Base-by-base conservation (phyloP, 2,797 vertebrate species). In the Chloroceryle amazona region DNA sequence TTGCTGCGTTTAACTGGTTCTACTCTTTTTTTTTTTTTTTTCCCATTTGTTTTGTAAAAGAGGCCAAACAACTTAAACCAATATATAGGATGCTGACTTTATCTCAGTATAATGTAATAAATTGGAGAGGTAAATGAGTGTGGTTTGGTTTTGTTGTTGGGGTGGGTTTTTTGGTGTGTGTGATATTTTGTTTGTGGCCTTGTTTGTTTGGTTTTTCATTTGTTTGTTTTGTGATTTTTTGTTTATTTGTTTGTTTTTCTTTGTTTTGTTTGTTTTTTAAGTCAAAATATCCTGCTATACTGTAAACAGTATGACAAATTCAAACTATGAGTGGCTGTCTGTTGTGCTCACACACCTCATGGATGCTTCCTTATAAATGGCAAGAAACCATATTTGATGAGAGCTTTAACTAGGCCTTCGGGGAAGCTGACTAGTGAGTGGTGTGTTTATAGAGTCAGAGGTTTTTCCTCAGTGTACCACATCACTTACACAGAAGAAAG, bases 271-370 rank as follows among this genome's bases (percentile, higher is more conserved):
- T 37, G 35, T 8, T 13, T 57, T 72, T 55, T 18, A 70, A 72
- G 13, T 47, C 29, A 80, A 81, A 81, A 86, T 73, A 5, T n/a
- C 28, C 10, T 85, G 8, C 10, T 26, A 3, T 29, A 19, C 12
- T 52, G 15, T 33, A 47, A 90, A 19, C 9, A 55, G 25, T 12
- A 12, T n/a, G 23, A 70, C 8, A 65, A 84, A 44, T 73, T 89
- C 47, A 73, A 74, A 54, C 20, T 29, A 86, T 6, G 6, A 76
- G 4, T 13, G 21, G 5, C 3, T 10, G 33, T 61, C 9, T 39
- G 13, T 66, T 72, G 7, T 57, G 23, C 16, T 25, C 2, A 60
- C 1, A 20, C 0, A 0, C 37, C 11, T 54, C 13, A 35, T n/a
- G 13, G 25, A 49, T 41, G 7, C 2, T 41, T 66, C 31, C 35